A percentile compares a stretch with the other conserved stretches of the same genome.
These are phyloP conservation scores for Myiozetetes cayanensis DNA, from an alignment of 2,113 vertebrate genomes.

Conservation along the genomic window DNA sequence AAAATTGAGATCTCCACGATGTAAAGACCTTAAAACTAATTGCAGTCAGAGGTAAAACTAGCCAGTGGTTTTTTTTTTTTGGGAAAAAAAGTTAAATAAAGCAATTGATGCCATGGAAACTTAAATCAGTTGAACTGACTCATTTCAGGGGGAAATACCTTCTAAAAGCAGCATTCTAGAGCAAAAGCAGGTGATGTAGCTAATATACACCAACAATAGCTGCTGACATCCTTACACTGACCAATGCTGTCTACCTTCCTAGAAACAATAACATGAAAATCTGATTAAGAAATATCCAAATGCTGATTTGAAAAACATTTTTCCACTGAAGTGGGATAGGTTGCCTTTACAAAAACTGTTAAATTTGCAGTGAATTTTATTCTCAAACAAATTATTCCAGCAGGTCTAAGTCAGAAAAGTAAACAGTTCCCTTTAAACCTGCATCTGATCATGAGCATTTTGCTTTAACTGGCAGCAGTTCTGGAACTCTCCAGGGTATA, in stretches of 20 bases:
- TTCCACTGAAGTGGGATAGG: neutral
- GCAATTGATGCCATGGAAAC: neutral
- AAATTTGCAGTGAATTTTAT: neutral
- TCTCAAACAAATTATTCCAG: neutral
- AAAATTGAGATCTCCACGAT: neutral
- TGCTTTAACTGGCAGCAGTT: slow-evolving; percentile 14
- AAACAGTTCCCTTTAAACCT: slow-evolving; percentile 1
- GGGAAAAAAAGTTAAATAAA: neutral
- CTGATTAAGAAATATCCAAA: neutral
- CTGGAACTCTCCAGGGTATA: neutral
- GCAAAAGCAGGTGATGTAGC: neutral
- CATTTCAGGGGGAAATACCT: neutral
- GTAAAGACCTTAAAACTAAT: neutral
- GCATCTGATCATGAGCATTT: neutral
- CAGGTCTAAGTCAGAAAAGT: neutral
- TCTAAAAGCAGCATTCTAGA: neutral
- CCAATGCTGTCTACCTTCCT: neutral
- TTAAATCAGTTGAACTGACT: neutral
- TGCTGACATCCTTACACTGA: neutral
- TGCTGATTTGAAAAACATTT: neutral
- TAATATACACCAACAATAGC: neutral
- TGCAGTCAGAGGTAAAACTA: neutral
- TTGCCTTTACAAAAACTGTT: neutral
- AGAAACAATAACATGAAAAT: neutral
- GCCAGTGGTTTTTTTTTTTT: neutral